Percentiles rank a stretch among this genome's conserved stretches.
Conservation (phyloP, 2,888 invertebrate species). For the Drosophila mayaguana region DNA sequence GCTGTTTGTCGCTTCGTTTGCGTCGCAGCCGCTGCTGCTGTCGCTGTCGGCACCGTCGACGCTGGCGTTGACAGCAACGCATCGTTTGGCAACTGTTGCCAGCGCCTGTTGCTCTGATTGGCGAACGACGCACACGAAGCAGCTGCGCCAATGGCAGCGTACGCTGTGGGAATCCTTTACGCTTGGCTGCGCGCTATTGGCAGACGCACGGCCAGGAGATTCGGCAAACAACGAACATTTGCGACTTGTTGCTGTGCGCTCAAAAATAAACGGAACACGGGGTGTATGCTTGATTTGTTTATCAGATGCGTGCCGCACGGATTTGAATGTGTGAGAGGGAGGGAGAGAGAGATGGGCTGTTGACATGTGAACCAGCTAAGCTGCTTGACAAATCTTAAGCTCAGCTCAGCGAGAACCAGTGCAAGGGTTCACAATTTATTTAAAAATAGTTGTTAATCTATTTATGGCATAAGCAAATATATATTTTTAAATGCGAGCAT, state of each 20-base stretch:
- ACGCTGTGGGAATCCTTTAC: slow-evolving; percentile 56
- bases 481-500: not conserved
- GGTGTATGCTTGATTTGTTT: slow-evolving; percentile 67
- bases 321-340: not conserved
- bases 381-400: slow-evolving; percentile 12
- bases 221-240: slow-evolving; percentile 11
- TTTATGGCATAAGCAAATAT: slow-evolving; percentile 13
- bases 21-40: slow-evolving; percentile 14
- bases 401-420: not conserved
- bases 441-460: slow-evolving; percentile 40
- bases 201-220: slow-evolving; percentile 20
- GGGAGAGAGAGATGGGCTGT: not conserved
- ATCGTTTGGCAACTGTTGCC: slow-evolving; percentile 35
- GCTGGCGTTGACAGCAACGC: slow-evolving; percentile 32
- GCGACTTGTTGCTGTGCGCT: slow-evolving; percentile 66
- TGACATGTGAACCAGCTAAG: slow-evolving; percentile 24
- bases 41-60: slow-evolving; percentile 12
- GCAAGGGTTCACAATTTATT: slow-evolving; percentile 11
- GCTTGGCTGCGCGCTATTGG: slow-evolving; percentile 58
- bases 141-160: slow-evolving; percentile 55
- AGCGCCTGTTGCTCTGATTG: slow-evolving; percentile 72
- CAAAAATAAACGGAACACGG: slow-evolving; percentile 59
- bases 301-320: slow-evolving; percentile 10
- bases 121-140: slow-evolving; percentile 29
- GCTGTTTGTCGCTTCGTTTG: slow-evolving; percentile 44